These are phyloP conservation scores for Phylloscopus whistleri DNA, from an alignment of 2,113 vertebrate species.

Conservation along the genomic window DNA sequence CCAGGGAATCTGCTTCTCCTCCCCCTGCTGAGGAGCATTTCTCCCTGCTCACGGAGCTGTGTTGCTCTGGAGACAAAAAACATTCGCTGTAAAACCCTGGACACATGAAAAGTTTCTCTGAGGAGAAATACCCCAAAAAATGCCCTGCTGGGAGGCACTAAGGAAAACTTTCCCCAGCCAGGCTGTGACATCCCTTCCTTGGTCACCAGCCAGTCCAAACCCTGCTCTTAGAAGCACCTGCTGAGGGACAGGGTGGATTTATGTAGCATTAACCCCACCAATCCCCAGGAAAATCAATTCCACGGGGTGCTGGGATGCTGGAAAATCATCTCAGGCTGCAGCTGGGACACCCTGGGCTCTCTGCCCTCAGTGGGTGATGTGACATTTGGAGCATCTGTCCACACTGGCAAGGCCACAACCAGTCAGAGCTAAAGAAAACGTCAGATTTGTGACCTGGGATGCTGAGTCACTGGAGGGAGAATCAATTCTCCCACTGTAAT, in stretches of 20 bases:
- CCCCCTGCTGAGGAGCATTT: accelerated
- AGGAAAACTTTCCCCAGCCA: neutral
- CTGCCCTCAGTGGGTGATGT: neutral
- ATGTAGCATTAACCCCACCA: neutral
- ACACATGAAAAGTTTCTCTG: neutral
- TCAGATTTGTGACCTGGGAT: neutral
- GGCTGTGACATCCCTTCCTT: neutral
- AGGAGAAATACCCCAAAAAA: neutral
- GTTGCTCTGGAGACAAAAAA: slow-evolving; percentile 24
- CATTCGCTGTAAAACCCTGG: neutral
- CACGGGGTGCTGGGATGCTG: accelerated
- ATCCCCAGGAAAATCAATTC: neutral
- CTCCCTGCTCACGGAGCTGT: neutral
- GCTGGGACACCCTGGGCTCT: neutral
- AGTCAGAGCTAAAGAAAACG: neutral
- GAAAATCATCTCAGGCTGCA: neutral
- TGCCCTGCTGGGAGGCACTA: neutral
- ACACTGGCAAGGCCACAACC: accelerated
- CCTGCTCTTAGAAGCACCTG: neutral
- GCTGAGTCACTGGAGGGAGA: neutral
- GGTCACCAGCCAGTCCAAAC: neutral
- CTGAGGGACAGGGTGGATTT: neutral
- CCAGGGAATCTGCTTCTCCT: neutral
- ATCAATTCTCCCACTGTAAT: neutral
- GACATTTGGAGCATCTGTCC: neutral